phyloP scores from a whole-genome alignment of 2,888 invertebrate species.

The Pachycephus smyrnensis region DNA sequence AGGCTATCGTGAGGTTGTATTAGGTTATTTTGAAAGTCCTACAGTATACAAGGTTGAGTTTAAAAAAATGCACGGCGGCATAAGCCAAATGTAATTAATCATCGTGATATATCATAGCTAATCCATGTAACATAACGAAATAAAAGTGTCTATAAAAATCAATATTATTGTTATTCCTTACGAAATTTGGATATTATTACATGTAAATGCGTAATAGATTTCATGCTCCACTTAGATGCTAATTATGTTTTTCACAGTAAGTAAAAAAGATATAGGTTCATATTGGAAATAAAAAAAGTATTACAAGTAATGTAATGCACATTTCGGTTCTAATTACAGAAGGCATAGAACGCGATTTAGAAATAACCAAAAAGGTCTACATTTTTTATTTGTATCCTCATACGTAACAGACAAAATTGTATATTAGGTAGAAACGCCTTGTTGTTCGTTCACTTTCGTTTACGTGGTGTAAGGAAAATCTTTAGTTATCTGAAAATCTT shows the following conservation, averaged over 20 bases:
- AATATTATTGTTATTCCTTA: neutral
- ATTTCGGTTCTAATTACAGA: neutral
- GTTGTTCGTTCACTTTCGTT: too few relatives aligned
- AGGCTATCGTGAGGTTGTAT: slow-evolving; percentile 24
- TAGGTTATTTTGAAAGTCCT: neutral
- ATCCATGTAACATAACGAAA: slow-evolving; percentile 25
- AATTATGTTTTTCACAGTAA: too few relatives aligned
- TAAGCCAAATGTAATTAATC: slow-evolving; percentile 56
- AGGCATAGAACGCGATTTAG: neutral
- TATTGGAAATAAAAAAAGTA: neutral
- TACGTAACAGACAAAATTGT: neutral
- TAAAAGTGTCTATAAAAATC: slow-evolving; percentile 17
- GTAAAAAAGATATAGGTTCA: too few relatives aligned
- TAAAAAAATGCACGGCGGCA: neutral
- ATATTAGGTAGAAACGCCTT: neutral
- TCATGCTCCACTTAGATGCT: neutral
- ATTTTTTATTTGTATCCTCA: neutral
- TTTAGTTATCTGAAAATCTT: neutral
- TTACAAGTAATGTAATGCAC: neutral
- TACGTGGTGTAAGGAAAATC: neutral
- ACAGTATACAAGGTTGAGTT: slow-evolving; percentile 1
- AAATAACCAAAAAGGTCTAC: neutral
- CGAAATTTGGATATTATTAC: neutral
- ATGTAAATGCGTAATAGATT: neutral
- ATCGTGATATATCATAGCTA: slow-evolving; percentile 53